These are phyloP conservation scores for Coilia nasus DNA, from an alignment of 2,797 vertebrate species.

Conservation along the genomic window DNA sequence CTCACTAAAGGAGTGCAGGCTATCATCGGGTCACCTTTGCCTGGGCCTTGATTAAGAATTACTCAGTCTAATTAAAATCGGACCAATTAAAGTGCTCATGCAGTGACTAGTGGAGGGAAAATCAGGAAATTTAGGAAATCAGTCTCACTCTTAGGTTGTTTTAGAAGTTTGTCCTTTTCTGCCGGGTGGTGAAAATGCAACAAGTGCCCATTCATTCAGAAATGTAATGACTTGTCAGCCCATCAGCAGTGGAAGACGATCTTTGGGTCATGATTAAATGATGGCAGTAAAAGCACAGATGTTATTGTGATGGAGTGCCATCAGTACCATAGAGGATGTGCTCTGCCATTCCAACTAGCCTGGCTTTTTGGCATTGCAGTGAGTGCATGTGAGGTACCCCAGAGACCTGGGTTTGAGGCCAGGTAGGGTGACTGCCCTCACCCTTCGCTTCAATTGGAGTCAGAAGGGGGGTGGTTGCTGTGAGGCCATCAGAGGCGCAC, in stretches of 20 bases:
- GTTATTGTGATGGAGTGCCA: too few relatives aligned
- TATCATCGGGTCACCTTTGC: slow-evolving; percentile 38
- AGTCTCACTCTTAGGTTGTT: not conserved
- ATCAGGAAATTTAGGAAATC: not conserved
- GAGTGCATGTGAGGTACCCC: too few relatives aligned
- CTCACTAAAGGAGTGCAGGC: slow-evolving; percentile 32
- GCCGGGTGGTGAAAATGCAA: not conserved
- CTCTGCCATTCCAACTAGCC: too few relatives aligned
- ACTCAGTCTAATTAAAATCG: slow-evolving; percentile 47
- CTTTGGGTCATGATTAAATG: not conserved
- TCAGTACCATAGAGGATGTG: too few relatives aligned
- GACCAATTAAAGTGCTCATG: slow-evolving; percentile 41
- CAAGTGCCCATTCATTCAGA: not conserved
- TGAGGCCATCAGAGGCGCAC: too few relatives aligned
- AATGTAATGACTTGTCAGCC: not conserved
- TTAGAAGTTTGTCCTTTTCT: not conserved
- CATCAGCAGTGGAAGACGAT: not conserved
- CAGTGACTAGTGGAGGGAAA: not conserved
- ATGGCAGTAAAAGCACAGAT: not conserved
- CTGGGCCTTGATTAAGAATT: slow-evolving; percentile 44
- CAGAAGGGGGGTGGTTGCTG: too few relatives aligned
- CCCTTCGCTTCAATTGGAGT: too few relatives aligned
- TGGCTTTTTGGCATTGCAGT: too few relatives aligned
- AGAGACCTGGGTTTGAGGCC: too few relatives aligned
- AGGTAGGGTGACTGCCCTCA: too few relatives aligned